Evolutionary conservation across 2,888 invertebrate genomes (phyloP).

Genomic region (Pyrocoelia pectoralis): DNA sequence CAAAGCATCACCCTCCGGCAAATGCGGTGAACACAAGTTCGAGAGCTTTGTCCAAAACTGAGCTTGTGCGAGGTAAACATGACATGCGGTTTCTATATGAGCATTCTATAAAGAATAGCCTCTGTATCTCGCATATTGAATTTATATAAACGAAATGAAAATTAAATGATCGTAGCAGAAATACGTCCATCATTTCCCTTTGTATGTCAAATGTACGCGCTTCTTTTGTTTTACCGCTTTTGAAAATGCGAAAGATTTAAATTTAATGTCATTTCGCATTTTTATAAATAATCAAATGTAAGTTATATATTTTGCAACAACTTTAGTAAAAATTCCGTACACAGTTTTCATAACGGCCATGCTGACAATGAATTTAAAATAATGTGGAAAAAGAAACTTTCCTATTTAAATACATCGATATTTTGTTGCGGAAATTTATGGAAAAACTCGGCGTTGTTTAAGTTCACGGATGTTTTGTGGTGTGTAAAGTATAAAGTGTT

Average conservation of each 20-base stretch:
- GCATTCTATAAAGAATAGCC: slow-evolving; percentile 31
- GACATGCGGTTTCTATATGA: slow-evolving; percentile 41
- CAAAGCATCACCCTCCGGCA: slow-evolving; percentile 42
- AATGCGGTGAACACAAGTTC: slow-evolving; percentile 40
- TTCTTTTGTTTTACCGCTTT: not conserved
- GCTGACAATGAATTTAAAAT: too few relatives aligned
- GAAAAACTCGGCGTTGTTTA: too few relatives aligned
- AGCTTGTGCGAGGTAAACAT: slow-evolving; percentile 40
- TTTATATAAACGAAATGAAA: slow-evolving; percentile 17
- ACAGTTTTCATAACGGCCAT: too few relatives aligned
- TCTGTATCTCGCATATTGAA: slow-evolving; percentile 24
- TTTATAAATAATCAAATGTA: not conserved
- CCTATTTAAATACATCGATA: too few relatives aligned
- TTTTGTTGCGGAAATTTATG: too few relatives aligned
- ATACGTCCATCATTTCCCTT: not conserved
- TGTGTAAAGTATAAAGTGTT: too few relatives aligned
- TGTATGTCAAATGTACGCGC: not conserved
- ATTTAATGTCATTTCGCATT: not conserved
- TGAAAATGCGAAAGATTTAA: not conserved
- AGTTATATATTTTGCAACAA: too few relatives aligned
- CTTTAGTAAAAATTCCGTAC: too few relatives aligned
- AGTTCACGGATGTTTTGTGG: too few relatives aligned
- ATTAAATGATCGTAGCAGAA: slow-evolving; percentile 6
- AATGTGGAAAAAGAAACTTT: too few relatives aligned
- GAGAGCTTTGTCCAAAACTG: slow-evolving; percentile 43